A percentile compares a stretch with the other conserved stretches of the same genome.
phyloP scores from a whole-genome alignment of 1,140 invertebrate genomes.

The Drosophila baimaii region DNA sequence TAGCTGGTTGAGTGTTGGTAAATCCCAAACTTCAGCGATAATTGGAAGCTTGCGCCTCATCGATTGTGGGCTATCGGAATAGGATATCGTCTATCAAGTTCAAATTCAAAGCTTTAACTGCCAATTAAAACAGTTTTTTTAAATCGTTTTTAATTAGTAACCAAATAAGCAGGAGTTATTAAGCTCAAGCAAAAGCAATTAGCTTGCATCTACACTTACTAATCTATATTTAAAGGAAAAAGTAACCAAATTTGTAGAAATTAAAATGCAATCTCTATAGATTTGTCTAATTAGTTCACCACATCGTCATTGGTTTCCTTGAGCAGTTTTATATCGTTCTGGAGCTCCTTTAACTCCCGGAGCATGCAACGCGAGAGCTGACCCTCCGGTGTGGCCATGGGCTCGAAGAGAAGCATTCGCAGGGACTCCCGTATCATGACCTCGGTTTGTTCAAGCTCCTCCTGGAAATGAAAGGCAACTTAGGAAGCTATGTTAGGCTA shows the following conservation, averaged over 20 bases:
- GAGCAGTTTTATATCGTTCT: constrained; percentile 85
- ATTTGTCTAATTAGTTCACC: constrained; percentile 21
- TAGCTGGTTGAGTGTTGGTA: constrained; percentile 8
- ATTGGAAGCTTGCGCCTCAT: background rate
- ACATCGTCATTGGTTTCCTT: constrained; percentile 50
- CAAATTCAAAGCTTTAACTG: constrained; percentile 1
- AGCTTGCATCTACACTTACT: background rate
- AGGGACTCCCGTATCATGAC: constrained; percentile 87
- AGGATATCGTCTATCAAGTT: constrained; percentile 6
- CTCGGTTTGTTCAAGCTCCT: constrained; percentile 86
- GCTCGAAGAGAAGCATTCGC: constrained; percentile 89
- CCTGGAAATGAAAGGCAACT: constrained; percentile 63
- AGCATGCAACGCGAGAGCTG: constrained; percentile 88
- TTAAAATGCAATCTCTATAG: background rate
- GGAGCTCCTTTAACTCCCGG: constrained; percentile 87
- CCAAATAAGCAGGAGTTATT: background rate
- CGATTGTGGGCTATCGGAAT: background rate
- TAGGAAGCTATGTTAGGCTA: background rate
- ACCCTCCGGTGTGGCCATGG: constrained; percentile 89
- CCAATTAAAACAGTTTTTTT: background rate
- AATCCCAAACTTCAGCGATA: background rate
- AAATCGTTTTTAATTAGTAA: no score
- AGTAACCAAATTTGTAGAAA: background rate
- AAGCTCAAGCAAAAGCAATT: background rate
- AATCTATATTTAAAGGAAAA: background rate